phyloP scores from a whole-genome alignment of 2,113 vertebrate genomes.

The Tonatia bakeri region DNA sequence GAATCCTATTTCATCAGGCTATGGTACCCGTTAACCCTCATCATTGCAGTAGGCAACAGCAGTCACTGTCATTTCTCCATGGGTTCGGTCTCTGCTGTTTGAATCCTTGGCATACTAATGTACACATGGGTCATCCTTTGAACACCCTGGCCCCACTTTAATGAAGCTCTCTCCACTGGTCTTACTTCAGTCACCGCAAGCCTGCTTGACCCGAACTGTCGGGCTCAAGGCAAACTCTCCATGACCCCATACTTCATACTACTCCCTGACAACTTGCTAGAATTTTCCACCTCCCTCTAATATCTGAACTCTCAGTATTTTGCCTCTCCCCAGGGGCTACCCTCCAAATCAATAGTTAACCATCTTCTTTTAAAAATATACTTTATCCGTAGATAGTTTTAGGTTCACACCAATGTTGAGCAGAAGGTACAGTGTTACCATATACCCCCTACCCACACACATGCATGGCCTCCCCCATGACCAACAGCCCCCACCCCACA shows the following conservation, averaged over 20 bases:
- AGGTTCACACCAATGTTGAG: not conserved
- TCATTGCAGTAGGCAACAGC: not conserved
- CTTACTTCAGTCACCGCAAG: not conserved
- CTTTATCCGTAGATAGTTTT: not conserved
- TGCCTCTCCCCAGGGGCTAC: not conserved
- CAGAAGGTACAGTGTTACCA: not conserved
- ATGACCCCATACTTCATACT: not conserved
- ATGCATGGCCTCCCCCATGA: not conserved
- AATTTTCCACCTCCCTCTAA: not conserved
- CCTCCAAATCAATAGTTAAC: not conserved
- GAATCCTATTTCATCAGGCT: not conserved
- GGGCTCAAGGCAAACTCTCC: not conserved
- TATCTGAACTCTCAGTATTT: not conserved
- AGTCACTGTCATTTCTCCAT: not conserved
- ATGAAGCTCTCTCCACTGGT: not conserved
- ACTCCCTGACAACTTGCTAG: not conserved
- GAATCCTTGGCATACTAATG: not conserved
- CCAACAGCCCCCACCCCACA: not conserved
- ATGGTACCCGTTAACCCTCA: not conserved
- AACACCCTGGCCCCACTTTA: not conserved
- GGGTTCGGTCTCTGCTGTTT: not conserved
- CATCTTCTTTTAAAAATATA: not conserved
- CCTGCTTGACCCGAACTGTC: not conserved
- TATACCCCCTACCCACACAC: not conserved
- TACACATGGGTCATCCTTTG: not conserved